Percentiles rank a stretch among this genome's conserved stretches.
Conservation (phyloP, 1,140 invertebrate genomes). For the Phymorhynchus buccinoides region DNA sequence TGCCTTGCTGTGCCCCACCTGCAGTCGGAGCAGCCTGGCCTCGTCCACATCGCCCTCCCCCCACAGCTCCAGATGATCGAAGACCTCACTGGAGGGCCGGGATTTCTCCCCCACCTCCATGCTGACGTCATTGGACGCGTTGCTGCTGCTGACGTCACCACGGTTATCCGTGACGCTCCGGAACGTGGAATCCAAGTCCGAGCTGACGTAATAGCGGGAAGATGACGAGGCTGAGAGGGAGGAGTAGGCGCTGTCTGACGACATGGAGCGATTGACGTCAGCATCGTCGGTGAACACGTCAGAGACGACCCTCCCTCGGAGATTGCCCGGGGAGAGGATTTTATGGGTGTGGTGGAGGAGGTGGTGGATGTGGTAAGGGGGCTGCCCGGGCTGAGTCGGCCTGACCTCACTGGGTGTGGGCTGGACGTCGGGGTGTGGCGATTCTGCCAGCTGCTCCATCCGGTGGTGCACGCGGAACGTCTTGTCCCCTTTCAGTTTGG, state of each 20-base stretch:
- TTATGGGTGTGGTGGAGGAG: not conserved
- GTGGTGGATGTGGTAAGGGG: not conserved
- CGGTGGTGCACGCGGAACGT: conserved; percentile 27
- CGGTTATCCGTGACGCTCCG: not conserved
- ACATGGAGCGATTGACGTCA: not conserved
- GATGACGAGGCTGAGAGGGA: not conserved
- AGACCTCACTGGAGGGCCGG: conserved; percentile 28
- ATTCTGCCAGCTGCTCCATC: conserved; percentile 30
- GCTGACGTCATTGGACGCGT: not conserved
- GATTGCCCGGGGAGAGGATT: not conserved
- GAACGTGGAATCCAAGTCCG: not conserved
- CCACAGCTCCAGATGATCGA: conserved; percentile 38
- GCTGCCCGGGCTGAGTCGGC: not conserved
- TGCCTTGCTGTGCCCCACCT: conserved; percentile 27
- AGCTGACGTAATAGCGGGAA: not conserved
- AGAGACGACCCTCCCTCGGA: not conserved
- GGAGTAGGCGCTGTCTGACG: conserved; percentile 32
- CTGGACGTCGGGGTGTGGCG: not conserved
- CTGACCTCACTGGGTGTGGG: not conserved
- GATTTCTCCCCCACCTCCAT: not conserved
- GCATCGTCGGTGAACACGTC: conserved; percentile 2
- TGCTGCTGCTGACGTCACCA: not conserved
- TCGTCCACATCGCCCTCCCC: conserved; percentile 37
- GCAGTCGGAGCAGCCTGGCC: conserved; percentile 29
- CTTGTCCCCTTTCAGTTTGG: conserved; percentile 30